A percentile compares a stretch with the other conserved stretches of the same genome.
phyloP scores from a whole-genome alignment of 2,888 invertebrate species.

The Hylaea fasciaria region DNA sequence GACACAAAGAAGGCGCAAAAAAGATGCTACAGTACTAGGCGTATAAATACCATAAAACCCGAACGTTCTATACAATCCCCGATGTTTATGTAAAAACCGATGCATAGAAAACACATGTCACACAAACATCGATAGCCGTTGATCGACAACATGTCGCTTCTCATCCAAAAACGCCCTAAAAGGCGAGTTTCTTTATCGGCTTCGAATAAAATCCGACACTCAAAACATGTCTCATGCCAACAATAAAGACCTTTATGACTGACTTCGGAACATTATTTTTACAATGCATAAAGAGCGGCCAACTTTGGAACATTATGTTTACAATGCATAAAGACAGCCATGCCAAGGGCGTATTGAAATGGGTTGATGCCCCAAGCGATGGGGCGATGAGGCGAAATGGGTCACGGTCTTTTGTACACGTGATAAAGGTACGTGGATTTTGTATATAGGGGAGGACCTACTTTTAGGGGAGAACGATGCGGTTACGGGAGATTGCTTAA shows the following conservation, averaged over 20 bases:
- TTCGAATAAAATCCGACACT: conserved; percentile 26
- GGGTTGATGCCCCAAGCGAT: conserved; percentile 58
- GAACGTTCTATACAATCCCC: too few relatives aligned
- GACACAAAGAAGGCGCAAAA: too few relatives aligned
- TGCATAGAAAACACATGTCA: too few relatives aligned
- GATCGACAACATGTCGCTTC: neutral
- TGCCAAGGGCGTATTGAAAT: conserved; percentile 56
- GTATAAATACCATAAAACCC: too few relatives aligned
- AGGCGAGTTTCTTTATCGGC: conserved; percentile 4
- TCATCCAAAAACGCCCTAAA: neutral
- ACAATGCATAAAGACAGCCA: conserved; percentile 22
- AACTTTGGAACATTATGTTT: conserved; percentile 25
- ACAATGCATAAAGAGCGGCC: conserved; percentile 24
- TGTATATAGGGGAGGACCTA: conserved; percentile 11
- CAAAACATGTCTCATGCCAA: conserved; percentile 19
- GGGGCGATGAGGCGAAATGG: conserved; percentile 59
- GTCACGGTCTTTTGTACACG: conserved; percentile 70
- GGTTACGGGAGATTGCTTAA: conserved; percentile 23
- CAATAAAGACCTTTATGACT: conserved; percentile 28
- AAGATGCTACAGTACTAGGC: too few relatives aligned
- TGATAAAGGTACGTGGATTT: conserved; percentile 44
- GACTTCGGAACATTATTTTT: conserved; percentile 25
- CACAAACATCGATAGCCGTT: neutral
- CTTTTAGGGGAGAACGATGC: conserved; percentile 17
- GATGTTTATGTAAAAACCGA: too few relatives aligned